Conservation (phyloP, 2,888 invertebrate species). For the Melipona beecheii region DNA sequence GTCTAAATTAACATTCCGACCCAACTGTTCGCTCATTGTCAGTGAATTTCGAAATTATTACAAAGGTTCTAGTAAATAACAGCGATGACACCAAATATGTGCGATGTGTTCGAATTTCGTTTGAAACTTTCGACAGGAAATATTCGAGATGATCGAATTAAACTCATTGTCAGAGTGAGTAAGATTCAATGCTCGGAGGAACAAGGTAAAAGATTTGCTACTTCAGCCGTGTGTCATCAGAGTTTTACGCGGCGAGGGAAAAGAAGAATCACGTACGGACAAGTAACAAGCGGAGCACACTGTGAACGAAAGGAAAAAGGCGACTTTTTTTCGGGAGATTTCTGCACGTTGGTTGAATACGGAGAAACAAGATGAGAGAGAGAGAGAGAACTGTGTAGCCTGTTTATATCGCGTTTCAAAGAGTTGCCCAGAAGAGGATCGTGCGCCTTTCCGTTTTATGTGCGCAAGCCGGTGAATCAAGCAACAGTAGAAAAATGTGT, state of each 20-base stretch:
- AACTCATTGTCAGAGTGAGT: background rate
- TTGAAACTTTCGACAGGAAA: too few species aligned
- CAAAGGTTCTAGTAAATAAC: too few species aligned
- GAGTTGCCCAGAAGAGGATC: conserved; percentile 13
- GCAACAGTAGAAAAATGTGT: conserved; percentile 59
- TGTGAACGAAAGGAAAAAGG: background rate
- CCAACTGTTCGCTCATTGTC: too few species aligned
- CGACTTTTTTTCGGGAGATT: conserved; percentile 24
- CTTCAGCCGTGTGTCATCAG: background rate
- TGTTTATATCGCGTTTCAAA: conserved; percentile 68
- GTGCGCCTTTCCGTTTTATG: conserved; percentile 25
- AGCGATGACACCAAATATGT: too few species aligned
- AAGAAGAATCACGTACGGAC: background rate
- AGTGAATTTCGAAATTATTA: too few species aligned
- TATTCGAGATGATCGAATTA: too few species aligned
- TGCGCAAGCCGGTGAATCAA: conserved; percentile 17
- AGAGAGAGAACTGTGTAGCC: conserved; percentile 7
- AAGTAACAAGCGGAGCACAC: background rate
- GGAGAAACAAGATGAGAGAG: conserved; percentile 31
- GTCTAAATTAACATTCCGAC: too few species aligned
- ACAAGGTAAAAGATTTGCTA: too few species aligned
- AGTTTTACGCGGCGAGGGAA: background rate
- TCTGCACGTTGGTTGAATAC: conserved; percentile 31
- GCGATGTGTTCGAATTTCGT: too few species aligned
- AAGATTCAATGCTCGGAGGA: background rate